Evolutionary conservation across 2,888 invertebrate species (phyloP).

Genomic region (Gnatocerus cornutus): DNA sequence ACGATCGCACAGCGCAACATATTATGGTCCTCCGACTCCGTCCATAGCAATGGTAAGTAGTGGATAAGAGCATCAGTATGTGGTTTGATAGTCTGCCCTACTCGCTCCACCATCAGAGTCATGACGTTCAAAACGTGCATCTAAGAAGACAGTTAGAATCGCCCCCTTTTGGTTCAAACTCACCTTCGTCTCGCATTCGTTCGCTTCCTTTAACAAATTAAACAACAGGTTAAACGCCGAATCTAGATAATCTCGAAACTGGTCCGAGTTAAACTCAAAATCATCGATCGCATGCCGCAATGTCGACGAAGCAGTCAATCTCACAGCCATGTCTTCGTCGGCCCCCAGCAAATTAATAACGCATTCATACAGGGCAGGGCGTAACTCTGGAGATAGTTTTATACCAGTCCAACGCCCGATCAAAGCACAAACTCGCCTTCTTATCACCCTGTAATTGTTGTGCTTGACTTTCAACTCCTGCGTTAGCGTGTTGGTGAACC

Average conservation of each 20-base stretch:
- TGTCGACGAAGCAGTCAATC: conserved; percentile 89
- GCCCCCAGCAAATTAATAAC: conserved; percentile 82
- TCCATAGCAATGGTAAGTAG: conserved; percentile 92
- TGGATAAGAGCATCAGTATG: conserved; percentile 82
- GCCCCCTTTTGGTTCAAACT: conserved; percentile 19
- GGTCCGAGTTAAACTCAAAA: conserved; percentile 91
- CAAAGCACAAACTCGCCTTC: conserved; percentile 88
- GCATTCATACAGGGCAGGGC: conserved; percentile 87
- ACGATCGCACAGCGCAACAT: conserved; percentile 95
- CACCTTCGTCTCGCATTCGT: conserved; percentile 94
- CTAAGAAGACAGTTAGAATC: conserved; percentile 68
- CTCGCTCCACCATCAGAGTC: conserved; percentile 91
- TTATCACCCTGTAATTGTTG: conserved; percentile 87
- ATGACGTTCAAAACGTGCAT: conserved; percentile 94
- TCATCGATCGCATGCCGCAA: conserved; percentile 90
- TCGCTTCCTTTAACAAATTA: conserved; percentile 87
- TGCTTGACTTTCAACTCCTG: conserved; percentile 88
- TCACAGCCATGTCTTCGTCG: conserved; percentile 91
- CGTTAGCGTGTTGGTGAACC: conserved; percentile 88
- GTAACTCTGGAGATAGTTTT: conserved; percentile 83
- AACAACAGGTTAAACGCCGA: conserved; percentile 87
- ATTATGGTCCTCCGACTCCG: conserved; percentile 88
- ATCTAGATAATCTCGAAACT: conserved; percentile 89
- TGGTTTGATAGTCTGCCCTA: conserved; percentile 83
- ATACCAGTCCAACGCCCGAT: conserved; percentile 89